Conservation (phyloP, 53 echinoderm and acorn worm genomes). For the Patiria pectinifera region DNA sequence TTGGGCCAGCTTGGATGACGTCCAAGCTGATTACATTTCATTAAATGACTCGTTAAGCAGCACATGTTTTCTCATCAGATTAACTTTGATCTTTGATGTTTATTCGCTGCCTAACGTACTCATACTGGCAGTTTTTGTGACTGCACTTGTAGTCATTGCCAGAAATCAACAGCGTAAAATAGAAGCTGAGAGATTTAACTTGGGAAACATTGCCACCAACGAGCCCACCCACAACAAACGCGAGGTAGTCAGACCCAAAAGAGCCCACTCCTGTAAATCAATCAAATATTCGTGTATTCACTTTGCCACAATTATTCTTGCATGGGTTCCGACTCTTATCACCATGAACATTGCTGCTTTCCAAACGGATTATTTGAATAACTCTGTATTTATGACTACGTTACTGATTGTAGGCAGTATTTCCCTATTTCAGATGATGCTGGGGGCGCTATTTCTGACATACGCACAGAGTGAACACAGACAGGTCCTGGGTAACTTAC, state of each 20-base stretch:
- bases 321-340: background rate
- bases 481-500: background rate
- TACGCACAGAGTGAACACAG: conserved; percentile 37
- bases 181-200: background rate
- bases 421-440: conserved; percentile 6
- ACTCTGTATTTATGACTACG: background rate
- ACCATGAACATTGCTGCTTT: background rate
- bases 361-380: background rate
- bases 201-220: background rate
- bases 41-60: background rate
- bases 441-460: conserved; percentile 42
- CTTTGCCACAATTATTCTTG: conserved; percentile 14
- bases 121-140: background rate
- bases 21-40: background rate
- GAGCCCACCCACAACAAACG: background rate
- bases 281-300: background rate
- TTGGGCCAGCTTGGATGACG: background rate
- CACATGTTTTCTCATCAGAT: background rate
- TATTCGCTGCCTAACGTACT: background rate
- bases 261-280: background rate
- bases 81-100: background rate
- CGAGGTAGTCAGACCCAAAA: background rate
- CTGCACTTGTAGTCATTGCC: background rate
- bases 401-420: background rate
- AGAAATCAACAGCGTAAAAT: conserved; percentile 32